phyloP scores from a whole-genome alignment of 2,113 vertebrate species.

The Pluvialis apricaria region DNA sequence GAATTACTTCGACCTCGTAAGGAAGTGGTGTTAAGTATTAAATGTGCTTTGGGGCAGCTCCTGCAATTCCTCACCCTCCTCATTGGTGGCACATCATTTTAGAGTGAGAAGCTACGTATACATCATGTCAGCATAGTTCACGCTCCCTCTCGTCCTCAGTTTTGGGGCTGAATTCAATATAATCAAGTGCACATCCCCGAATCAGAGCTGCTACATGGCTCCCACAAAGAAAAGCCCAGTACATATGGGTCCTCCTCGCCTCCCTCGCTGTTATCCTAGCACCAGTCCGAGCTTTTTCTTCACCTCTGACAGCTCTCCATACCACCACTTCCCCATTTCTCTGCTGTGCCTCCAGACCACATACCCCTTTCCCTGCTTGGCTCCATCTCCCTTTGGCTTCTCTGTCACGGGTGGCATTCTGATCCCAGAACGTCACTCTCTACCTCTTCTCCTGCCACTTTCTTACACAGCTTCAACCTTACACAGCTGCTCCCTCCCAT shows the following conservation, averaged over 20 bases:
- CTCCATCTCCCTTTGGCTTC: neutral
- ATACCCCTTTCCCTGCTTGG: neutral
- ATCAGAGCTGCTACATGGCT: neutral
- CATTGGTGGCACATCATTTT: neutral
- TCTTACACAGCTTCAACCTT: neutral
- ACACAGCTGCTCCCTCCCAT: neutral
- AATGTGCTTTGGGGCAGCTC: slow-evolving; percentile 2
- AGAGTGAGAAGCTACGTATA: neutral
- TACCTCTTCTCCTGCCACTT: neutral
- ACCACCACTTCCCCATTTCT: neutral
- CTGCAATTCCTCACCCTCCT: neutral
- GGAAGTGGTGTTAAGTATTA: neutral
- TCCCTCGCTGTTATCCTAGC: neutral
- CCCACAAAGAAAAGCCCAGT: neutral
- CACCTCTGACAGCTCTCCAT: neutral
- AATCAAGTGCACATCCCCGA: neutral
- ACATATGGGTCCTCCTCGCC: accelerated
- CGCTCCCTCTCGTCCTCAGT: neutral
- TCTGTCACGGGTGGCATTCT: neutral
- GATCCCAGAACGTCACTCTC: neutral
- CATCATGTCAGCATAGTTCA: neutral
- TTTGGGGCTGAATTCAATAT: neutral
- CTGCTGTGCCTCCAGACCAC: neutral
- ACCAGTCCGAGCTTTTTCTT: neutral
- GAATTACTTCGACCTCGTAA: neutral